These are phyloP conservation scores for Grallaria varia DNA, from an alignment of 2,113 vertebrate species.

Conservation along the genomic window DNA sequence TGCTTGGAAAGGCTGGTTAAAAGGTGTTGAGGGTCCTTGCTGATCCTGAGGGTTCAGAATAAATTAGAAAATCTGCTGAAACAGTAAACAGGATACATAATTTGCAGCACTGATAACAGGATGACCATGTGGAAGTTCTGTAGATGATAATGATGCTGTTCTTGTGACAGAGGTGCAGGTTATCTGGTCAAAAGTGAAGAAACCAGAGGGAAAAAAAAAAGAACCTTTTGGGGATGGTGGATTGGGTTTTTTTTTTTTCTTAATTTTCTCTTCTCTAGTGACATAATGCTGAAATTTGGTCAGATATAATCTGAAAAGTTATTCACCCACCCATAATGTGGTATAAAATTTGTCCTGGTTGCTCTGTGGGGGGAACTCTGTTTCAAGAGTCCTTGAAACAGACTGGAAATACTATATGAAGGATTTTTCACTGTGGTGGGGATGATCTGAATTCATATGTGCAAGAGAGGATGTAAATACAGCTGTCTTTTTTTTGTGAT, in stretches of 20 bases:
- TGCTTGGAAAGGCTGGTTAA: not conserved
- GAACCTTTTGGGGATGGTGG: not conserved
- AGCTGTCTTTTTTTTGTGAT: not conserved
- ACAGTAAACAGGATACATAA: accelerated
- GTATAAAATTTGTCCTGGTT: not conserved
- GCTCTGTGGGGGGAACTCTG: not conserved
- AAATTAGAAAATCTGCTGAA: not conserved
- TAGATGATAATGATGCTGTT: not conserved
- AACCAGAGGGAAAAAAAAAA: not conserved
- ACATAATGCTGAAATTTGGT: not conserved
- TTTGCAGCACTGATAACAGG: not conserved
- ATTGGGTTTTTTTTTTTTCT: not conserved
- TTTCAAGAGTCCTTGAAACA: not conserved
- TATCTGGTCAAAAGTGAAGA: not conserved
- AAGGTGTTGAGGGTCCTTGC: not conserved
- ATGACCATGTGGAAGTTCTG: not conserved
- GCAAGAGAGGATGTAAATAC: not conserved
- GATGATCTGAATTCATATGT: not conserved
- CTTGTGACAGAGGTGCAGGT: not conserved
- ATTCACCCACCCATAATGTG: not conserved
- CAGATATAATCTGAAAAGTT: not conserved
- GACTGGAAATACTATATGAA: not conserved
- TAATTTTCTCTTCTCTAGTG: not conserved
- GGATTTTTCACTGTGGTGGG: not conserved
- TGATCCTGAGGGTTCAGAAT: not conserved